Percentiles rank a stretch among this genome's conserved stretches.
Conservation (phyloP, 2,797 vertebrate genomes). For the Micromesistius poutassou region DNA sequence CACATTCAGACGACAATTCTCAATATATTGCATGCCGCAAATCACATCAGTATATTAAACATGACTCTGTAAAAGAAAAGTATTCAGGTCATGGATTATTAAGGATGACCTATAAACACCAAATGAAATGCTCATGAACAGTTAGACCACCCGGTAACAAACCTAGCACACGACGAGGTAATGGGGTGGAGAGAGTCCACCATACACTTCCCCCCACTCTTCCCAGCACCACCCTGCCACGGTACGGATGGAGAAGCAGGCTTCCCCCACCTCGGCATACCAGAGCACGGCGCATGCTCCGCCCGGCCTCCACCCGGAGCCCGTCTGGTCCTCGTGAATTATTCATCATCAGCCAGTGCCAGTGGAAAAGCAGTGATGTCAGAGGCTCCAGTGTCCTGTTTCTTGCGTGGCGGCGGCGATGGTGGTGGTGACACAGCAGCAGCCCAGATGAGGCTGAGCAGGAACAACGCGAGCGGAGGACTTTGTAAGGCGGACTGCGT, state of each 20-base stretch:
- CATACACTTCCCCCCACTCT: conserved; percentile 25
- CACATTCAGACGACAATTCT: not conserved
- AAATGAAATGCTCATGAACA: not conserved
- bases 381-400: conserved; percentile 67
- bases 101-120: not conserved
- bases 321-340: conserved; percentile 65
- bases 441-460: conserved; percentile 14
- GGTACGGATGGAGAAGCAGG: conserved; percentile 15
- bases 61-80: not conserved
- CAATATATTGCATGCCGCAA: not conserved
- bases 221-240: conserved; percentile 22
- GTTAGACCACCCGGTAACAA: not conserved
- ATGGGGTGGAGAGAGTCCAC: conserved; percentile 35
- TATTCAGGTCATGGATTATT: not conserved
- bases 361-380: conserved; percentile 69
- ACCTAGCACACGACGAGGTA: not conserved
- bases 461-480: not conserved
- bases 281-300: conserved; percentile 59
- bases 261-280: conserved; percentile 29
- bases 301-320: conserved; percentile 41
- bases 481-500: not conserved
- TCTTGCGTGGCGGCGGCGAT: conserved; percentile 18
- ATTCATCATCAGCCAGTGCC: conserved; percentile 59
- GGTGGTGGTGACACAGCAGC: conserved; percentile 50
- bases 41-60: not conserved